phyloP scores from a whole-genome alignment of 2,888 invertebrate genomes.

The Tachina fera region DNA sequence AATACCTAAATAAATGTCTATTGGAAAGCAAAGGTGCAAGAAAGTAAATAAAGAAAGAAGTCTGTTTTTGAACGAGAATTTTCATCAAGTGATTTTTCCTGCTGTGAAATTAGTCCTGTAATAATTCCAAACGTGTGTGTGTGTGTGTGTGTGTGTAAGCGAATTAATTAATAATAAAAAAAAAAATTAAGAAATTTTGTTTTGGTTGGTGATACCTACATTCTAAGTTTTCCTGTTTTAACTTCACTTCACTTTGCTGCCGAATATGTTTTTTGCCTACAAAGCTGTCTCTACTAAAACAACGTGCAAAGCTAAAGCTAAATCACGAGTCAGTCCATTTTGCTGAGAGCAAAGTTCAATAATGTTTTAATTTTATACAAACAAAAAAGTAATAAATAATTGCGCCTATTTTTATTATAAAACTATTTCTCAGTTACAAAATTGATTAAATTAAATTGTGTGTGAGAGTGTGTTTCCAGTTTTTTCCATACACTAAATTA shows the following conservation, averaged over 20 bases:
- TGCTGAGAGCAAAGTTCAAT: slow-evolving; percentile 52
- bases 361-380: slow-evolving; percentile 5
- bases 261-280: not conserved
- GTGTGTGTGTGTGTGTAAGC: not conserved
- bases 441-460: slow-evolving; percentile 38
- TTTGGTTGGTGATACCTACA: not conserved
- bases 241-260: not conserved
- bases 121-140: not conserved
- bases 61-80: slow-evolving; percentile 5
- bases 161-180: not conserved
- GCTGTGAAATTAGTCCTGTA: slow-evolving; percentile 14
- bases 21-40: not conserved
- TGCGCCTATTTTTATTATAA: slow-evolving; percentile 32
- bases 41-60: not conserved
- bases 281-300: slow-evolving; percentile 24
- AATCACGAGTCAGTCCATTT: no score
- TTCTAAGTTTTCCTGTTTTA: slow-evolving; percentile 6
- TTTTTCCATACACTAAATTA: slow-evolving; percentile 25
- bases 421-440: slow-evolving; percentile 9
- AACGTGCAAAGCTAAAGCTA: slow-evolving; percentile 47
- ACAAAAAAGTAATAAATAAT: slow-evolving; percentile 25
- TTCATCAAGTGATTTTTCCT: slow-evolving; percentile 4
- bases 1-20: slow-evolving; percentile 1
- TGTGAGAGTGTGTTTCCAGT: not conserved
- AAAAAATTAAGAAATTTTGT: not conserved